Base-by-base conservation (phyloP, 2,888 invertebrate genomes). In the Eupithecia inturbata region DNA sequence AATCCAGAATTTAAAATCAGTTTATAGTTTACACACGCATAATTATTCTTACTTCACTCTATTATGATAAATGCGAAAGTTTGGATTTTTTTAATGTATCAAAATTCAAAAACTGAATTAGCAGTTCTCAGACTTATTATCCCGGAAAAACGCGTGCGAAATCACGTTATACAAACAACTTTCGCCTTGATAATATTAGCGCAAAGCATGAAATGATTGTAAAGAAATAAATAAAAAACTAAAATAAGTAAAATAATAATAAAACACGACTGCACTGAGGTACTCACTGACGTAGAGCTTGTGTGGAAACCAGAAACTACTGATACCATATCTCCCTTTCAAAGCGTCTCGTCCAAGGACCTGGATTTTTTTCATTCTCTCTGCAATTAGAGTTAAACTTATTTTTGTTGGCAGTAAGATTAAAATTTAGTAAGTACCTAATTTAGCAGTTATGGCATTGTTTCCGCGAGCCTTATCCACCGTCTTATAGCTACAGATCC, bases 261-360 rank as follows among this genome's bases (percentile, higher is more conserved):
- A 10, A 14, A 12, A 26, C 12, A 57, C 1, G 12, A 22, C 4
- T 49, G 49, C 9, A 49, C 49, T 9, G 49, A 49, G n/a, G 49
- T 49, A 68, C 72, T 66, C 14, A 73, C 73, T 19, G 31, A 67
- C 4, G 45, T 69, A 69, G 3, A 73, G 73, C 69, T 63, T 68
- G 16, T 69, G 39, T 19, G 19, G 22, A 12, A 67, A 2, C 74
- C 70, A 74, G 10, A 70, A 67, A 45, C 64, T 60, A 7, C 33
- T 19, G 33, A 49, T 19, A 1, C 69, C 67, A 14, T 62, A 31
- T 31, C 31, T 62, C 3, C 60, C 63, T 36, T 63, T 28, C 14
- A 41, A 64, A 7, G 70, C 53, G 2, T 70, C 63, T 31, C n/a
- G 57, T 33, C 69, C 73, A 5, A 64, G n/a, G 7, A 28, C 1